Base-by-base conservation (phyloP, 2,113 vertebrate species). In the Platichthys stellatus region DNA sequence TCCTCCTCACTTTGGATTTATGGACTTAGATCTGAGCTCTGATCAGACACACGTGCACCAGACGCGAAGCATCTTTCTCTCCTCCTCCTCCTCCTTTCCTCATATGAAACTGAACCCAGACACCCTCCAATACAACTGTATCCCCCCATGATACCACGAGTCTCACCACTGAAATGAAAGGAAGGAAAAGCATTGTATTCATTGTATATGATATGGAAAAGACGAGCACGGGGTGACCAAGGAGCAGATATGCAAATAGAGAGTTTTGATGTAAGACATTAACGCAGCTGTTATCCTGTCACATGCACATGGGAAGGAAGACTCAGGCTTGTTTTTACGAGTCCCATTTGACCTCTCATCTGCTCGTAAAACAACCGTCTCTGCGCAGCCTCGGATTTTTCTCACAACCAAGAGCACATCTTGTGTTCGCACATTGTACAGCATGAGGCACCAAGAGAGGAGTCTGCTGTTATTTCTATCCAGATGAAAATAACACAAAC, bases 301-400 rank as follows among this genome's bases (percentile, higher is more conserved):
- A 86, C 80, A 88, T 76, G 81, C n/a, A 86, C 85, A 86, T 67
- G 85, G 81, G 85, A 88, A 88, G 80, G 67, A 91, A 80, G 78
- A 68, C 78, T 76, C 3, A 9, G 56, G 75, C 58, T 74, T 61
- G 69, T 77, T 74, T 90, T 89, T 87, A 92, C 11, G 86, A 84
- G 75, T 80, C 84, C 81, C 79, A 40, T 62, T 51, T 76, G 85
- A 88, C 83, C 77, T 68, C 71, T 72, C 26, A 11, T 70, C 76
- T 81, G 72, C 82, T 86, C 13, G 53, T 91, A 89, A 91, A 89
- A 81, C 68, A 82, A 69, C 76, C 20, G 77, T 77, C 76, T 69
- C 72, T 15, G 68, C 49, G 1, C 83, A 65, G 70, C 64, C 6
- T 53, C 11, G 8, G 43, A 72, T 78, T 79, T 72, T 78, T 54